phyloP scores from a whole-genome alignment of 2,888 invertebrate species.

The Carpatolechia fugitivella region DNA sequence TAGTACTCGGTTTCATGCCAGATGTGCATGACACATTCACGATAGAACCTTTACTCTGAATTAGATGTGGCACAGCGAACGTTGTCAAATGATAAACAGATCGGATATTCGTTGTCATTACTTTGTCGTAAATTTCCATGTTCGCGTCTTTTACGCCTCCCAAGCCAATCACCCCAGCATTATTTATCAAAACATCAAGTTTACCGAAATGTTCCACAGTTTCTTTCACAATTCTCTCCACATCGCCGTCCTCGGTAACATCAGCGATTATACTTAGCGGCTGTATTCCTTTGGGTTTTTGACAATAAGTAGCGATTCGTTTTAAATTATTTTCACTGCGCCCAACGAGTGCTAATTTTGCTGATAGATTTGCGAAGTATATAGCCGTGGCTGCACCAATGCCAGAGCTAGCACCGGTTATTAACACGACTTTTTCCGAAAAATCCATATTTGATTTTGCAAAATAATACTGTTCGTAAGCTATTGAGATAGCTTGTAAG shows the following conservation, averaged over 20 bases:
- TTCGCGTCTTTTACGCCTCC: conserved; percentile 90
- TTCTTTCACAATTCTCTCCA: conserved; percentile 81
- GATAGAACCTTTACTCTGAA: conserved; percentile 88
- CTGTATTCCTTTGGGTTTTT: conserved; percentile 75
- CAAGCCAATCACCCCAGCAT: conserved; percentile 88
- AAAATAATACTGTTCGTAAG: no score
- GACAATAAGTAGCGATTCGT: conserved; percentile 66
- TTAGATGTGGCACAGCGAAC: conserved; percentile 90
- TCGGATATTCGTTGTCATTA: conserved; percentile 92
- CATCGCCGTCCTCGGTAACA: conserved; percentile 83
- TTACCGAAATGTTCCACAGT: conserved; percentile 84
- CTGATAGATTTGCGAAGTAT: conserved; percentile 82
- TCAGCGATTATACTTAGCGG: conserved; percentile 81
- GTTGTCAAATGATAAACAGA: conserved; percentile 89
- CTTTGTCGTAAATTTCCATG: conserved; percentile 89
- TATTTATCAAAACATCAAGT: conserved; percentile 90
- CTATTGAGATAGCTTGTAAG: no score
- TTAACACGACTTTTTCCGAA: conserved; percentile 79
- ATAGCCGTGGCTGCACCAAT: conserved; percentile 86
- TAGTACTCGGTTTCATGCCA: conserved; percentile 82
- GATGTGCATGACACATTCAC: conserved; percentile 95
- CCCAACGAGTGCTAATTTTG: conserved; percentile 81
- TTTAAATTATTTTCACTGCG: conserved; percentile 58
- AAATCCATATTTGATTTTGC: conserved; percentile 71
- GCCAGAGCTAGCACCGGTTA: conserved; percentile 87